A percentile compares a stretch with the other conserved stretches of the same genome.
Conservation (phyloP, 1,140 invertebrate species). For the Harpegnathos saltator region DNA sequence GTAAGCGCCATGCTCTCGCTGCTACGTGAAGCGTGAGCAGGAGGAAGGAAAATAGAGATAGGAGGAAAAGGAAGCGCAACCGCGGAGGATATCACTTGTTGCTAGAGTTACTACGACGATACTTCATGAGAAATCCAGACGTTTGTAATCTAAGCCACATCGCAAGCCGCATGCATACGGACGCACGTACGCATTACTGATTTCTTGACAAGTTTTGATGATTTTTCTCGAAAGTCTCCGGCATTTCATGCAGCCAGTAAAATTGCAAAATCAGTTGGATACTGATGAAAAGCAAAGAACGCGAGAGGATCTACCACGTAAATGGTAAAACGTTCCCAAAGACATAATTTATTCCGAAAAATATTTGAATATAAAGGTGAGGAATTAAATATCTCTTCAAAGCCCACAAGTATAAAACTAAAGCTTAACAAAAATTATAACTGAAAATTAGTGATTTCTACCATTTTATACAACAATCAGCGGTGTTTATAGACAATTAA, state of each 20-base stretch:
- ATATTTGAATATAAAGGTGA: too few species aligned
- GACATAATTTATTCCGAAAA: too few species aligned
- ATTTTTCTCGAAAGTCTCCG: conserved; percentile 44
- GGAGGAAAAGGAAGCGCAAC: conserved; percentile 21
- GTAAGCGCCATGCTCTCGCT: conserved; percentile 27
- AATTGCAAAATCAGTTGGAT: conserved; percentile 6
- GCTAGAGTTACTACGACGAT: conserved; percentile 45
- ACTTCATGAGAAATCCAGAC: conserved; percentile 11
- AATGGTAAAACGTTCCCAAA: too few species aligned
- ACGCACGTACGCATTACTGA: too few species aligned
- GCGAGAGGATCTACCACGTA: too few species aligned
- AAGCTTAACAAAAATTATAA: too few species aligned
- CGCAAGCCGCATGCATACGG: not conserved
- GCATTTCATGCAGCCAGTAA: not conserved
- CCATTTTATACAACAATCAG: too few species aligned
- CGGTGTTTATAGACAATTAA: too few species aligned
- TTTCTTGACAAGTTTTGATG: conserved; percentile 2
- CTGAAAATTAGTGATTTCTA: too few species aligned
- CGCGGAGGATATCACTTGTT: conserved; percentile 69
- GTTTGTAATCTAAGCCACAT: conserved; percentile 50
- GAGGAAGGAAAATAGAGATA: conserved; percentile 30
- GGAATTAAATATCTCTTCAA: too few species aligned
- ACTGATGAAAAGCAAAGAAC: not conserved
- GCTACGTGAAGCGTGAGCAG: not conserved
- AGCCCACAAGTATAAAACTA: too few species aligned